Evolutionary conservation across 2,797 vertebrate species (phyloP).

Genomic region (Decapterus maruadsi): DNA sequence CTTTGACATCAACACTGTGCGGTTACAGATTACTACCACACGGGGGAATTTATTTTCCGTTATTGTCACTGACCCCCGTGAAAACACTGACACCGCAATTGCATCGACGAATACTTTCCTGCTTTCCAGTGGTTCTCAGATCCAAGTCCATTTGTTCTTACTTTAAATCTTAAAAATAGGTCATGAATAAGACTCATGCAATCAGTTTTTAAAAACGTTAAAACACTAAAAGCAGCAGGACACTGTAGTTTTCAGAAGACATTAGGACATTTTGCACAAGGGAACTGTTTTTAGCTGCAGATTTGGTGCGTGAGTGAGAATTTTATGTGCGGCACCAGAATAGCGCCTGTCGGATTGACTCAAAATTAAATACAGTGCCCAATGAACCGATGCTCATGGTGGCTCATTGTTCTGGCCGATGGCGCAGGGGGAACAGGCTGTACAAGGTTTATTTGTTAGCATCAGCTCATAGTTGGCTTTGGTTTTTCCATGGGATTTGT

Average conservation of each 20-base stretch:
- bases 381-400: too few species aligned
- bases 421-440: neutral
- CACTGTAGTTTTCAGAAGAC: neutral
- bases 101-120: neutral
- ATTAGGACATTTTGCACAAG: neutral
- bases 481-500: neutral
- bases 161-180: neutral
- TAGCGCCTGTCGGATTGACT: neutral
- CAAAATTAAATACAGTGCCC: slow-evolving; percentile 1
- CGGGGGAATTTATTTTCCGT: neutral
- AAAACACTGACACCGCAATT: slow-evolving; percentile 1
- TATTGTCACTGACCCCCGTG: neutral
- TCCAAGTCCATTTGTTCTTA: neutral
- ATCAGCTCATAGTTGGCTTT: neutral
- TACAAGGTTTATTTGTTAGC: neutral
- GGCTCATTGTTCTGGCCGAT: too few species aligned
- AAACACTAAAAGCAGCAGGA: neutral
- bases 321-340: neutral
- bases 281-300: neutral
- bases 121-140: neutral
- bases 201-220: neutral
- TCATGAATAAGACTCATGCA: neutral
- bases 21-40: neutral
- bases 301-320: neutral
- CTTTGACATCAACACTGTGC: neutral